Base-by-base conservation (phyloP, 35 echinoderm and acorn worm genomes). In the Lytechinus pictus region DNA sequence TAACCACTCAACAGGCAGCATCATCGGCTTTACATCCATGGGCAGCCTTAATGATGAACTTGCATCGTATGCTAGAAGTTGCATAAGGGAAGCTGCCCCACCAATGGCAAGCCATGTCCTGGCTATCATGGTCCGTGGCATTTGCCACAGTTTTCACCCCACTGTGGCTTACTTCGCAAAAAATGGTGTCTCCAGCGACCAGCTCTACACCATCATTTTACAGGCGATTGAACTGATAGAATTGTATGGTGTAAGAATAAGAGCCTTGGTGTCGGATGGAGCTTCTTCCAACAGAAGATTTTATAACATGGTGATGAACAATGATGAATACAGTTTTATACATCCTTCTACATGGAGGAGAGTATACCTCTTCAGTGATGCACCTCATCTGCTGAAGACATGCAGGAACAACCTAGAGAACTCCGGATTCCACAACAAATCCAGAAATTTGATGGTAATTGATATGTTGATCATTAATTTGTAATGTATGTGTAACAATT, bases 401-500 rank as follows among this genome's bases (percentile, higher is more conserved):
- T 87, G 52, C 4, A 53, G 95, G 3, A 96, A 96, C 44, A 96
- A 97, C 29, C 95, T 86, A 55, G 96, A 97, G 57, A 97, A 97
- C 27, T 97, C 96, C 12, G 89, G 87, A 5, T 97, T 28, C 61
- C 86, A 95, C 60, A 55, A 10, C 54, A 97, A 95, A 54, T 92
- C 96, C 7, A 97, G 94, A 60, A 95, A 97, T 52, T 94, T 97
- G 11, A 94, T 95, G 86, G 96, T 97, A 92, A 95, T n/a, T n/a
- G n/a, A n/a, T n/a, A n/a, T n/a, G n/a, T n/a, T n/a, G n/a, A n/a
- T n/a, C n/a, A n/a, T n/a, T n/a, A n/a, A n/a, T n/a, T n/a, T n/a
- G n/a, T n/a, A n/a, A n/a, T n/a, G n/a, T n/a, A n/a, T n/a, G n/a
- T n/a, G n/a, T n/a, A n/a, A n/a, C n/a, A n/a, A n/a, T n/a, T n/a